Evolutionary conservation across 2,113 vertebrate genomes (phyloP), one percentile per base, ranked within the genome.

Genomic region (Apteryx owenii): DNA sequence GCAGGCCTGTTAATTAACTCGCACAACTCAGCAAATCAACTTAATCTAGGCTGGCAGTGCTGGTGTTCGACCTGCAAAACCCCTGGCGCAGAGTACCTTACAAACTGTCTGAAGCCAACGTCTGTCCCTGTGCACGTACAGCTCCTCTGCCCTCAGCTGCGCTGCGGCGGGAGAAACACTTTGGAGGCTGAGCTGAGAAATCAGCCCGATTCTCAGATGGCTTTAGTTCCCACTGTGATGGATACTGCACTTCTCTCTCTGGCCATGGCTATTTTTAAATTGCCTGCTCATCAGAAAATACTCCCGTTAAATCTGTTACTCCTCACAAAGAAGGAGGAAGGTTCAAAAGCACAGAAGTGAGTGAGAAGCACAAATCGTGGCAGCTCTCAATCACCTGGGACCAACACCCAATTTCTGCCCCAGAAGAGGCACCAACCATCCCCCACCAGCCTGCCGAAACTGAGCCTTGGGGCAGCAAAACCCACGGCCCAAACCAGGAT

Each of bases 11-110:
- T 93, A 95, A 91, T 90, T 87, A 97, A 89, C 80, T 77, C 85
- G 42, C 25, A 9, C 89, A 88, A 75, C 79, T 96, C 96, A 97
- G 89, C 93, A 96, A 81, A 90, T 94, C 89, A 79, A 29, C 38
- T 94, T 96, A 96, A 96, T 96, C 85, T 90, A 94, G 56, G 65
- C 91, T 88, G 91, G 96, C 88, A 97, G 92, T 17, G 13, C 33
- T 15, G 3, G 79, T 26, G 69, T 65, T 86, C 42, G 38, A 95
- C 70, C 89, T 85, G 85, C 51, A 95, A 95, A 94, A 46, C 71
- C 89, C 87, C 72, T 75, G 85, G 89, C 93, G 79, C 94, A 95
- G 89, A 91, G 76, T 94, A 69, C 51, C 76, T 96, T 73, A 72
- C 91, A 72, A 93, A 91, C 18, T 62, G 36, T 46, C 44, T 91